A percentile compares a stretch with the other conserved stretches of the same genome.
Evolutionary conservation across 2,888 invertebrate genomes (phyloP).

Genomic region (Campopleginae sp.): DNA sequence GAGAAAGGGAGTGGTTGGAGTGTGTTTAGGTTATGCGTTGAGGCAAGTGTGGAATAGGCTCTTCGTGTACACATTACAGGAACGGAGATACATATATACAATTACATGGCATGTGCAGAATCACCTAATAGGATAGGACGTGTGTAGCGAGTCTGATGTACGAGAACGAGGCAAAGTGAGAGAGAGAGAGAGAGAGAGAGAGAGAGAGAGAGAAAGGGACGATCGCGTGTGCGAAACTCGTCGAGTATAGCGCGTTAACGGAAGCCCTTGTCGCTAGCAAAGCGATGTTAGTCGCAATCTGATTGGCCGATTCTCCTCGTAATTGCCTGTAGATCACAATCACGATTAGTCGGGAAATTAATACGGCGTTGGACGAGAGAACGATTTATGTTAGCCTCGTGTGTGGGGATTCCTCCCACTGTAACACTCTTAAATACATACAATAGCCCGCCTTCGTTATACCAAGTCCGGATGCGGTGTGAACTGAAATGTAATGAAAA

Average conservation of each 20-base stretch:
- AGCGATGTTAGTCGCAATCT: conserved; percentile 74
- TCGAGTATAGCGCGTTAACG: conserved; percentile 74
- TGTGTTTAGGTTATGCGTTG: conserved; percentile 41
- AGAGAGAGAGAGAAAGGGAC: conserved; percentile 42
- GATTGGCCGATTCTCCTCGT: conserved; percentile 80
- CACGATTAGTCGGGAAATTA: conserved; percentile 81
- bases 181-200: conserved; percentile 8
- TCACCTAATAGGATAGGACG: conserved; percentile 54
- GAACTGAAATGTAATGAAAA: conserved; percentile 2
- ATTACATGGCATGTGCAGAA: conserved; percentile 31
- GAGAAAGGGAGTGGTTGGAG: neutral
- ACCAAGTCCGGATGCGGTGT: neutral
- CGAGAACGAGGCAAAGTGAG: neutral
- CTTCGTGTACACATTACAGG: conserved; percentile 21
- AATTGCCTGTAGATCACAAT: conserved; percentile 82
- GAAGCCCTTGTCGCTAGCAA: conserved; percentile 74
- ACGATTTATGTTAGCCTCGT: conserved; percentile 76
- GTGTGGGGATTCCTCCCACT: conserved; percentile 35
- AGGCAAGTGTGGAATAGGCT: conserved; percentile 35
- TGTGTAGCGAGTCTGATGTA: conserved; percentile 35
- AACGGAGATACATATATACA: conserved; percentile 11
- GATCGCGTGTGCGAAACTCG: conserved; percentile 77
- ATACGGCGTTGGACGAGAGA: conserved; percentile 77
- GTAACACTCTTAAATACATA: conserved; percentile 11
- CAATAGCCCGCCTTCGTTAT: neutral